phyloP scores from a whole-genome alignment of 2,888 invertebrate species.

The Drymonia ruficornis region DNA sequence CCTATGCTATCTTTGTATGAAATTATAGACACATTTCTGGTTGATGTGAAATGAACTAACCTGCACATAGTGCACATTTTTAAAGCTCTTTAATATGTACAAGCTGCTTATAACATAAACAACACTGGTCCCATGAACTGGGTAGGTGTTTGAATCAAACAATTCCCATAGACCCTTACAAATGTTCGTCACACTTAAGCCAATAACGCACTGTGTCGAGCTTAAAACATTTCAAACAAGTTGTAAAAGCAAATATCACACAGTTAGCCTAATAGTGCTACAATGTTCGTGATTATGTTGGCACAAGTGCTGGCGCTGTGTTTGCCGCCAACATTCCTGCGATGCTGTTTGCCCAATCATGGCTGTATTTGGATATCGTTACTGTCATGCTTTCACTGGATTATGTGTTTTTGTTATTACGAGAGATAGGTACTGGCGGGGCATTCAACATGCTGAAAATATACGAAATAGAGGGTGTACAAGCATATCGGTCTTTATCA shows the following conservation, averaged over 20 bases:
- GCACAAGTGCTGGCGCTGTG: conserved; percentile 61
- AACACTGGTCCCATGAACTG: neutral
- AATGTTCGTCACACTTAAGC: conserved; percentile 32
- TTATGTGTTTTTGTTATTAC: conserved; percentile 11
- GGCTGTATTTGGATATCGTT: conserved; percentile 62
- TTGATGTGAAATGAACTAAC: too few species aligned
- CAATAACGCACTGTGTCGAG: conserved; percentile 31
- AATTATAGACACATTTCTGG: neutral
- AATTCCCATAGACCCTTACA: neutral
- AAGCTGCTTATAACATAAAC: neutral
- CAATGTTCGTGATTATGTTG: conserved; percentile 62
- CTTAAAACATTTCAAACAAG: conserved; percentile 8
- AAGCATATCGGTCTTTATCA: neutral
- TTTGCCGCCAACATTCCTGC: conserved; percentile 49
- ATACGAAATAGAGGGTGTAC: too few species aligned
- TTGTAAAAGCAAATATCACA: conserved; percentile 24
- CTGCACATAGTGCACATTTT: too few species aligned
- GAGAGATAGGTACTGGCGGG: neutral
- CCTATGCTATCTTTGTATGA: too few species aligned
- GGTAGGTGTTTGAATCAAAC: neutral
- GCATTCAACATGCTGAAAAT: neutral
- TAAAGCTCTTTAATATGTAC: neutral
- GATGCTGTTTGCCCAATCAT: conserved; percentile 18
- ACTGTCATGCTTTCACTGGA: conserved; percentile 38
- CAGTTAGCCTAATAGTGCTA: conserved; percentile 49